Evolutionary conservation across 1,140 invertebrate species (phyloP).

Genomic region (Apolygus lucorum): DNA sequence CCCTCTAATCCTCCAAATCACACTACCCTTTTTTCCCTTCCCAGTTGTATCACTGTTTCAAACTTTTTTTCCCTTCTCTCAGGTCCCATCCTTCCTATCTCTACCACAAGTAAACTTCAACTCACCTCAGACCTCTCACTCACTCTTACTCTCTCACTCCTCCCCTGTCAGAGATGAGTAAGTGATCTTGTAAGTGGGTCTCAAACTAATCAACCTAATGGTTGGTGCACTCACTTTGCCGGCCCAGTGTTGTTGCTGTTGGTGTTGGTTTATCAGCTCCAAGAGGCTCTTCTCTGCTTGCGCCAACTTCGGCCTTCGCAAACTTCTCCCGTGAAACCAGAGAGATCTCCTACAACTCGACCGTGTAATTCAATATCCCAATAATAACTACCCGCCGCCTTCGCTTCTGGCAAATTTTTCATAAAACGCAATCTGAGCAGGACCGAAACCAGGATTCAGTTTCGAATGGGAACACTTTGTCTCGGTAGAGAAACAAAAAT

Average conservation of each 20-base stretch:
- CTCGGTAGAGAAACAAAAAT: too few relatives aligned
- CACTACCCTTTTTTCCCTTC: background rate
- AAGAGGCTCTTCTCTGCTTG: background rate
- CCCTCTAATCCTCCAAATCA: background rate
- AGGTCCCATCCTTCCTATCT: background rate
- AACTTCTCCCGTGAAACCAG: too few relatives aligned
- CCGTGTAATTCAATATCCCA: too few relatives aligned
- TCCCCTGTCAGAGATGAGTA: background rate
- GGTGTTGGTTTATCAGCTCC: background rate
- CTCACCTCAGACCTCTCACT: background rate
- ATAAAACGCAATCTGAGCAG: too few relatives aligned
- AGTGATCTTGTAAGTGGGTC: conserved; percentile 6
- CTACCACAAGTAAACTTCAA: background rate
- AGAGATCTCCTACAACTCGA: too few relatives aligned
- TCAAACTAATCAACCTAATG: conserved; percentile 7
- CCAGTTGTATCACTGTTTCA: background rate
- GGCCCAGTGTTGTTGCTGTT: too few relatives aligned
- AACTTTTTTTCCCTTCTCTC: background rate
- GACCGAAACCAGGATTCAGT: too few relatives aligned
- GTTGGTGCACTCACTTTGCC: background rate
- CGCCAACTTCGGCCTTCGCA: too few relatives aligned
- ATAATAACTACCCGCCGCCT: too few relatives aligned
- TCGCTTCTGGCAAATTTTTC: too few relatives aligned
- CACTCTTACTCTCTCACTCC: background rate
- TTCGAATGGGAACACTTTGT: too few relatives aligned